Evolutionary conservation across 2,113 vertebrate species (phyloP), one percentile per base, ranked within the genome.

Genomic region (Ammospiza caudacuta): DNA sequence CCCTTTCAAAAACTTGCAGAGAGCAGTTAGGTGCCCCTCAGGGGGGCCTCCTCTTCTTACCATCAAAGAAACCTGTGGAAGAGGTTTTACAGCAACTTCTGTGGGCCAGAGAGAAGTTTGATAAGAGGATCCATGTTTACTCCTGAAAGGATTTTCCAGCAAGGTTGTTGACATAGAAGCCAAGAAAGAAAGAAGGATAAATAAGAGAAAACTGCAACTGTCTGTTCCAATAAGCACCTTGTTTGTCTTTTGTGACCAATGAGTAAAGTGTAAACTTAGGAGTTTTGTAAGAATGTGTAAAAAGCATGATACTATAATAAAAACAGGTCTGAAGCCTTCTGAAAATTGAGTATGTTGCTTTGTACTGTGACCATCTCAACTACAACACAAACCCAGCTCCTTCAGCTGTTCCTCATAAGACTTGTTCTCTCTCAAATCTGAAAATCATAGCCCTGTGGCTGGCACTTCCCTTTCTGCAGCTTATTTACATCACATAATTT

Each of bases 401-500:
- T 27, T 67, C 78, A 61, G 39, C 39, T 25, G 15, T 13, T 68
- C 16, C 24, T 47, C 46, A 2, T 12, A 61, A 41, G 46, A 54
- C 20, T 46, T 41, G 16, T 12, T 68, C 6, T 72, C 39, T 64
- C 29, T 63, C 31, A 17, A 87, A 89, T 72, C 37, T 54, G 62
- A 47, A 89, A 91, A 75, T 29, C 0, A 0, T 12, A 52, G 47
- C 11, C 29, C 27, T 9, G 28, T 12, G 39, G 15, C 16, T 0
- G 0, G n/a, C 5, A 4, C 35, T 77, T 96, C 64, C 37, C 18
- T 13, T 90, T 90, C 43, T 78, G 59, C 0, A 4, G 33, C 66
- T 72, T 89, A 8, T 62, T 91, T 58, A 28, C 3, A 44, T 54
- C 13, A 46, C 18, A 33, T 21, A 22, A 82, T 35, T 87, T 94